Evolutionary conservation across 2,113 vertebrate genomes (phyloP), one percentile per base, ranked within the genome.

Genomic region (Dicrurus megarhynchus): DNA sequence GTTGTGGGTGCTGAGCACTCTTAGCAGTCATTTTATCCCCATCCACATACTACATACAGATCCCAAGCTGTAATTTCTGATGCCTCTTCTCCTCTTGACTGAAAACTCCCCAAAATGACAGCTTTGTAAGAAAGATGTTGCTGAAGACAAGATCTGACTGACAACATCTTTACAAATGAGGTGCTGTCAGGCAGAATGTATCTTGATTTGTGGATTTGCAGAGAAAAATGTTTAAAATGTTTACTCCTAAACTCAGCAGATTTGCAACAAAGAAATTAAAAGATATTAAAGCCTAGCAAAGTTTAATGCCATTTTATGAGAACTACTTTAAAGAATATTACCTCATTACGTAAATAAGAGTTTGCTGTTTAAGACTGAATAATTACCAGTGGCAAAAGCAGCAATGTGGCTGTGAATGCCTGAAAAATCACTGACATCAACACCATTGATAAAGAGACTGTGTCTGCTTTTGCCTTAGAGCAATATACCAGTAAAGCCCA

Each of bases 261-360:
- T 93, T 87, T 87, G 57, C 65, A 61, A 78, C n/a, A 71, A 91
- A 93, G 65, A 82, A 92, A 84, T 84, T 44, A 79, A 61, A 89
- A 73, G 1, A 24, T 39, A 83, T 53, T 73, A 93, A 79, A 80
- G 3, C 32, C 42, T 49, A 64, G 63, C 24, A 49, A 78, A 89
- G 9, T 85, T 84, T 76, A 73, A 77, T 65, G 32, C 8, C 35
- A n/a, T 85, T 91, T 95, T 91, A 76, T 73, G 67, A 64, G 74
- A 85, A 65, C 41, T 37, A 35, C 56, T 90, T 91, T 68, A 84
- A 83, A 68, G 65, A 75, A 42, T 35, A 84, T 78, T 81, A 68
- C 33, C 21, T 50, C 41, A 73, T 49, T 73, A 76, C 3, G 0
- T 85, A 87, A 92, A 84, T 76, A 93, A 79, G 35, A 47, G 30